phyloP scores from a whole-genome alignment of 2,888 invertebrate species.

The Brachyptera putata region DNA sequence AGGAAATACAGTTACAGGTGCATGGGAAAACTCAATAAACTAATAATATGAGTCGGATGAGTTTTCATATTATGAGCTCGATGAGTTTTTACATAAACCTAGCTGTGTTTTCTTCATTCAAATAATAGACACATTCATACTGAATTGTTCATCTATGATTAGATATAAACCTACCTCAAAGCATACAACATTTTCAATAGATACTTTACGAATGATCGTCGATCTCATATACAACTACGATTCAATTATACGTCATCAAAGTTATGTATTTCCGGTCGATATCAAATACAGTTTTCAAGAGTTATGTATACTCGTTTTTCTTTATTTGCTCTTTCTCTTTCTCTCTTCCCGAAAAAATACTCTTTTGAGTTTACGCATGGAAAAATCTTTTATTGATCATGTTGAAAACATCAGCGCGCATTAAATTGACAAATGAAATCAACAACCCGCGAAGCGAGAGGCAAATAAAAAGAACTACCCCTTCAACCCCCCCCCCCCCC shows the following conservation, averaged over 20 bases:
- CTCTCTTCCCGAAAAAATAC: background rate
- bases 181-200: too few relatives aligned
- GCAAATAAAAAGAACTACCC: too few relatives aligned
- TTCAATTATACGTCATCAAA: conserved; percentile 8
- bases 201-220: background rate
- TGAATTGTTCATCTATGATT: too few relatives aligned
- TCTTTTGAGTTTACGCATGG: conserved; percentile 3
- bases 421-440: conserved; percentile 12
- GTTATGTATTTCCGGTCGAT: conserved; percentile 1
- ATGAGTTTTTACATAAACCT: too few relatives aligned
- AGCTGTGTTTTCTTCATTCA: too few relatives aligned
- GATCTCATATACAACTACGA: background rate
- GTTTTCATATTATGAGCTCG: too few relatives aligned
- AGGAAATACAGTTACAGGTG: too few relatives aligned
- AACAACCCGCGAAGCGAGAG: conserved; percentile 1
- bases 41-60: too few relatives aligned
- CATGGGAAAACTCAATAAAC: too few relatives aligned
- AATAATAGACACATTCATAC: too few relatives aligned
- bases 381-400: background rate
- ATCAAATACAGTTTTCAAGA: background rate
- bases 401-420: conserved; percentile 4
- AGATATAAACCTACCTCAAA: too few relatives aligned
- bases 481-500: too few relatives aligned
- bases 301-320: background rate
- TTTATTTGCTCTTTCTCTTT: background rate